Base-by-base conservation (phyloP, 1,140 invertebrate genomes). In the Andricus grossulariae region DNA sequence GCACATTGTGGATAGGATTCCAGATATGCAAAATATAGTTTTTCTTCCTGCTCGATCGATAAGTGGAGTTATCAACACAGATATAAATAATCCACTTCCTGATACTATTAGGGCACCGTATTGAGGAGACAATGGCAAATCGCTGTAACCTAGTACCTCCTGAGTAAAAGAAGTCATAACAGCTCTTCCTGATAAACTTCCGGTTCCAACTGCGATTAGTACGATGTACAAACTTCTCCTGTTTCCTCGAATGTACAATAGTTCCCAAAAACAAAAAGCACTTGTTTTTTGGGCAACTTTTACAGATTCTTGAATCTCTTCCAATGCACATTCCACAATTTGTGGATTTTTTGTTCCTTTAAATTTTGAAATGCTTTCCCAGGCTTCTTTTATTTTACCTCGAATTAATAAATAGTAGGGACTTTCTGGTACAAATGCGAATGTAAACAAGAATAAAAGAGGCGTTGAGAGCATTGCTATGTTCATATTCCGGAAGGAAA, bases 391-490 rank as follows among this genome's bases (percentile, higher is more conserved):
- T n/a, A 10, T 39, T 16, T 8, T 25, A n/a, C 39, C 39, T 66
- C n/a, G 32, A 7, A 66, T 7, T 66, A 66, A 66, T 7, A 66
- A 25, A 39, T 66, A 66, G n/a, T 66, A 66, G 6, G 60, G 60
- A 45, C 60, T 66, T 32, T 66, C 60, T 15, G 60, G 60, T 8
- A 66, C 25, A 45, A 66, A 66, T 32, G 16, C 7, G n/a, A 66
- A 66, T n/a, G 60, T 66, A 6, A 66, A 16, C 32, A 66, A 66
- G n/a, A 66, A 66, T 66, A 32, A 32, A 16, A 66, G 7, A 8
- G 39, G 16, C 8, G 39, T 66, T 10, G 39, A n/a, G 2, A 66
- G 32, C 60, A 66, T 66, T 16, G 32, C 25, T 7, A 25, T 13
- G 10, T 66, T 66, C 60, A 66, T 66, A 1, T n/a, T 39, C 45